Conservation (phyloP, 1,140 invertebrate species). For the Cyphomyrmex costatus region DNA sequence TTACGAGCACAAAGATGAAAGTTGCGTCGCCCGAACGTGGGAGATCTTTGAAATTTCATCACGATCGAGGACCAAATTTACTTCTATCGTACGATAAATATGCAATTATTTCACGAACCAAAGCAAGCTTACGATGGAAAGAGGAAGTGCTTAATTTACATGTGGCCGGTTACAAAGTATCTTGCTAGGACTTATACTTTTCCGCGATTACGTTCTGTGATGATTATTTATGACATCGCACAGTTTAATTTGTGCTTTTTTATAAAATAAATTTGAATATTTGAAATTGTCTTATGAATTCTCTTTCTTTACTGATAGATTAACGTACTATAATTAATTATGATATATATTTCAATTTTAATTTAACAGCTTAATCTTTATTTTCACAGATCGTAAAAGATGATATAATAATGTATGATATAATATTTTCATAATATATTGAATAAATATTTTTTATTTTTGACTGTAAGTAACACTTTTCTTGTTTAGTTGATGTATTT, state of each 20-base stretch:
- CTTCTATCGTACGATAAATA: conserved; percentile 42
- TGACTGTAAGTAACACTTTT: too few relatives aligned
- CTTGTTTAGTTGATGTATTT: background rate
- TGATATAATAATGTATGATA: too few relatives aligned
- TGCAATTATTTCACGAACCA: conserved; percentile 13
- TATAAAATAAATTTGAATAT: background rate
- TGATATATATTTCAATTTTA: background rate
- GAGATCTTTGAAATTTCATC: conserved; percentile 35
- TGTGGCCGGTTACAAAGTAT: conserved; percentile 46
- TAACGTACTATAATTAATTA: background rate
- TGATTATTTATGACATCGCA: background rate
- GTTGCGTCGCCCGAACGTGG: conserved; percentile 23
- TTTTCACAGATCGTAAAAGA: background rate
- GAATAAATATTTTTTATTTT: too few relatives aligned
- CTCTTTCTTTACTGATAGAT: background rate
- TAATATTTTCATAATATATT: too few relatives aligned
- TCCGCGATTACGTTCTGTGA: background rate
- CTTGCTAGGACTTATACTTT: background rate
- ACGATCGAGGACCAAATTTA: conserved; percentile 58
- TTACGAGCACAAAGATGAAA: conserved; percentile 10
- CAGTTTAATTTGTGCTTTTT: background rate
- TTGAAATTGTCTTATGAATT: background rate
- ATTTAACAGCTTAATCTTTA: background rate
- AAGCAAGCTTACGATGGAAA: background rate
- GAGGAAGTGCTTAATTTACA: background rate